Evolutionary conservation across 2,113 vertebrate species (phyloP).

Genomic region (Hiodon alosoides): DNA sequence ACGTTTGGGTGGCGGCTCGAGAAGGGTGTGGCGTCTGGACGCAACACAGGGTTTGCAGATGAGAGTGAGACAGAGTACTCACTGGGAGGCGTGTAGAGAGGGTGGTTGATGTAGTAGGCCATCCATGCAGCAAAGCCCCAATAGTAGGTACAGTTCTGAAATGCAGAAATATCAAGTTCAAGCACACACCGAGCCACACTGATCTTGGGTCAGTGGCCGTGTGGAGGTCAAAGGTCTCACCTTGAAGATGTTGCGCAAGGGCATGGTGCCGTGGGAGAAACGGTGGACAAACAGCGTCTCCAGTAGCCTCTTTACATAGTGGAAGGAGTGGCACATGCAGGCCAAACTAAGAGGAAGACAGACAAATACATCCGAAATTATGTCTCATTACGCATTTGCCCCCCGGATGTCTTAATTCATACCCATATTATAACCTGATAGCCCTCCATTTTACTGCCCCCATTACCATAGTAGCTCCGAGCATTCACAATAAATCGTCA

Average conservation of each 20-base stretch:
- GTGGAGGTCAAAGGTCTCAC: slow-evolving; percentile 47
- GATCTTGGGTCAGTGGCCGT: too few species aligned
- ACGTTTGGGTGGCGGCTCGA: neutral
- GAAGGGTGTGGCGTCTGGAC: neutral
- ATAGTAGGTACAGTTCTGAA: slow-evolving; percentile 87
- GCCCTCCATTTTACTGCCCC: too few species aligned
- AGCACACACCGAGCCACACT: too few species aligned
- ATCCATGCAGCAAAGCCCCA: slow-evolving; percentile 94
- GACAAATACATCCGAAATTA: neutral
- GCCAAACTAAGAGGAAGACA: slow-evolving; percentile 66
- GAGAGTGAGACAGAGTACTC: slow-evolving; percentile 47
- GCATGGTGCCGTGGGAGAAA: slow-evolving; percentile 90
- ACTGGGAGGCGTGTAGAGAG: slow-evolving; percentile 85
- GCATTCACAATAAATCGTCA: too few species aligned
- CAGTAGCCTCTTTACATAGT: slow-evolving; percentile 82
- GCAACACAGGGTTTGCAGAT: neutral
- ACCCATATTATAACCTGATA: neutral
- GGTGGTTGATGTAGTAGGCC: slow-evolving; percentile 94
- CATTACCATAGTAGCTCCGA: too few species aligned
- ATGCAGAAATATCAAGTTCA: slow-evolving; percentile 7
- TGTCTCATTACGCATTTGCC: neutral
- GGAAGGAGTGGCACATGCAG: slow-evolving; percentile 87
- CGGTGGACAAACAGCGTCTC: slow-evolving; percentile 89
- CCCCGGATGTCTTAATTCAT: too few species aligned
- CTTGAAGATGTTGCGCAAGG: slow-evolving; percentile 86